Base-by-base conservation (phyloP, 2,888 invertebrate genomes). In the Lobophora halterata region DNA sequence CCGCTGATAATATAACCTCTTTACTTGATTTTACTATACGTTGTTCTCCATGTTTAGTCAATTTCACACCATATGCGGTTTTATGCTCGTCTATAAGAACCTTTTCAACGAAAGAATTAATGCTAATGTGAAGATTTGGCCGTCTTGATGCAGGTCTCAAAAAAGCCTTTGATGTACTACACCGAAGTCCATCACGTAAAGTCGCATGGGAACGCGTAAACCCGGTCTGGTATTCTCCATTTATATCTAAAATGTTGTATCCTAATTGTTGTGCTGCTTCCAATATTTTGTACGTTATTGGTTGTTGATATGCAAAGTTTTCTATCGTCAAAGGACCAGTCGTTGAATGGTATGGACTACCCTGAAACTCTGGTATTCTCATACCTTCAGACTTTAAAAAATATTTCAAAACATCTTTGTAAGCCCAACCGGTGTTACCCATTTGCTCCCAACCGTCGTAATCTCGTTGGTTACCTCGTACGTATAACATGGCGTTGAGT, bases 401-500 rank as follows among this genome's bases (percentile, higher is more conserved):
- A 63, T 95, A 96, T 5, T 91, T 91, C 17, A 96, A 72, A 0
- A 95, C 87, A 30, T 91, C 91, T 0, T 90, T 82, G 65, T 93
- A 96, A 16, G 92, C 89, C 97, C 97, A 97, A 1, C 94, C 96
- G 0, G 77, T 66, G 56, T 92, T 87, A 0, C 97, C 97, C 63
- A 93, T 66, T 5, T 66, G 71, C 9, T 91, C 93, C 97, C 97
- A 97, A n/a, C 88, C 80, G 61, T 97, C 95, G 69, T 96, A 97
- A 67, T 97, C 97, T 1, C 81, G 88, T 30, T 89, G 90, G 65
- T 97, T 96, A 0, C 97, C 97, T 33, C 97, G 86, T 0, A 96
- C 88, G 61, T 97, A 97, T 40, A 95, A 86, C 97, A 97, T 97
- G 8, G 96, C 97, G 69, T 97, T 97, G 1, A 97, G 78, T 1